Base-by-base conservation (phyloP, 2,113 vertebrate genomes). In the Ictalurus punctatus region DNA sequence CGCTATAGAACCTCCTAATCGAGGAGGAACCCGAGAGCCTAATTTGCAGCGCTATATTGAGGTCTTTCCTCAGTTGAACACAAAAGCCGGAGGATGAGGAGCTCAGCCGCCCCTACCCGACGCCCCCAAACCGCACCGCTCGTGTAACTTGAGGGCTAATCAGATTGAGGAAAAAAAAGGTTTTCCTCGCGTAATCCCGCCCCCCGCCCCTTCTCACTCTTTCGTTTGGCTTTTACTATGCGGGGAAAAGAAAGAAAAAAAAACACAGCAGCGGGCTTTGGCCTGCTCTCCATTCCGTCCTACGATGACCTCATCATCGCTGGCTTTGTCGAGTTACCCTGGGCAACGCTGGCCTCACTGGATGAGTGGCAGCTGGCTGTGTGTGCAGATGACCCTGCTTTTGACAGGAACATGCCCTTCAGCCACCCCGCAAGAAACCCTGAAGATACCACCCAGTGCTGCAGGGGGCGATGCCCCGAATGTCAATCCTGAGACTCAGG, bases 281-380 rank as follows among this genome's bases (percentile, higher is more conserved):
- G 85, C 90, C 90, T 83, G 73, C 86, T 79, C 90, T 89, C 86
- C 88, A 73, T 87, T 71, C 83, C 88, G 89, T 87, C 90, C 93
- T 90, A 86, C 78, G 17, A 91, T 92, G 92, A 94, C 92, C 93
- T 93, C 92, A 93, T 91, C 90, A 85, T 83, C 74, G 84, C 86
- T 71, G 92, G 86, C 91, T 92, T 93, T 94, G 93, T 93, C 23
- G 78, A 48, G 90, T 92, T 88, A 90, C 92, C 90, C 86, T 21
- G 84, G 92, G 93, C 92, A 92, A 93, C 92, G 27, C 65, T 89
- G 89, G 91, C 82, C 89, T 79, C 73, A 71, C 89, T 89, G 73
- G 54, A 63, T 91, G 92, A 92, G 86, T 92, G 91, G 90, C 92
- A 94, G 92, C 90, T 92, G 90, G 90, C 91, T 87, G 91, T 85